Evolutionary conservation across 2,888 invertebrate genomes (phyloP).

Genomic region (Ganaspis brasiliensis): DNA sequence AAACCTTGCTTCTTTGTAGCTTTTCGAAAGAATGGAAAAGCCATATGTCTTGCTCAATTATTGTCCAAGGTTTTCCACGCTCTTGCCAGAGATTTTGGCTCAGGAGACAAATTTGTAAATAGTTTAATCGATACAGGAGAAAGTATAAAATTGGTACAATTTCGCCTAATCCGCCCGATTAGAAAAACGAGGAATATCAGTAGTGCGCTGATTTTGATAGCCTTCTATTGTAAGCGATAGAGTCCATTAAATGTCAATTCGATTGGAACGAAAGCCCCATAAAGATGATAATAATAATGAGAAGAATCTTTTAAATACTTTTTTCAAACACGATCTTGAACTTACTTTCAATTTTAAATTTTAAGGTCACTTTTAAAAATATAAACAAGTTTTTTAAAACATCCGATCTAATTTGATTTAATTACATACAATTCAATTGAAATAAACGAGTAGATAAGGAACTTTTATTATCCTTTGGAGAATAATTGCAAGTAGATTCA

Average conservation of each 20-base stretch:
- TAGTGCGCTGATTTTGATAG: conserved; percentile 4
- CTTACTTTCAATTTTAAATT: too few relatives aligned
- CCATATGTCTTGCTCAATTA: conserved; percentile 41
- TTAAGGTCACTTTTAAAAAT: conserved; percentile 1
- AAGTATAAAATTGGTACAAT: conserved; percentile 61
- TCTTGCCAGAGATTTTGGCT: conserved; percentile 36
- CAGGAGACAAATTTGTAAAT: conserved; percentile 39
- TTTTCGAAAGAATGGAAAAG: conserved; percentile 25
- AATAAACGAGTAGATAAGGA: too few relatives aligned
- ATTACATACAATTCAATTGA: too few relatives aligned
- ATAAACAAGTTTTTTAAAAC: too few relatives aligned
- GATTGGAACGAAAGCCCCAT: conserved; percentile 24
- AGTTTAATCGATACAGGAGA: conserved; percentile 52
- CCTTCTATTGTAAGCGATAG: background rate
- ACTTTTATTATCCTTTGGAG: background rate
- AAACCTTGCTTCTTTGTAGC: background rate
- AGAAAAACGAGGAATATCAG: conserved; percentile 44
- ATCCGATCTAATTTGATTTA: too few relatives aligned
- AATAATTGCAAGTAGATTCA: background rate
- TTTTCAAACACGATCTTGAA: too few relatives aligned
- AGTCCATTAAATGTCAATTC: conserved; percentile 30
- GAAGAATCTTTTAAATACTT: too few relatives aligned
- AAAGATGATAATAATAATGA: too few relatives aligned
- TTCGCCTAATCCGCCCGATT: conserved; percentile 67
- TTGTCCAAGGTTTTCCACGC: conserved; percentile 21